Conservation (phyloP, 2,113 vertebrate genomes). For the Cyprinodon variegatus region DNA sequence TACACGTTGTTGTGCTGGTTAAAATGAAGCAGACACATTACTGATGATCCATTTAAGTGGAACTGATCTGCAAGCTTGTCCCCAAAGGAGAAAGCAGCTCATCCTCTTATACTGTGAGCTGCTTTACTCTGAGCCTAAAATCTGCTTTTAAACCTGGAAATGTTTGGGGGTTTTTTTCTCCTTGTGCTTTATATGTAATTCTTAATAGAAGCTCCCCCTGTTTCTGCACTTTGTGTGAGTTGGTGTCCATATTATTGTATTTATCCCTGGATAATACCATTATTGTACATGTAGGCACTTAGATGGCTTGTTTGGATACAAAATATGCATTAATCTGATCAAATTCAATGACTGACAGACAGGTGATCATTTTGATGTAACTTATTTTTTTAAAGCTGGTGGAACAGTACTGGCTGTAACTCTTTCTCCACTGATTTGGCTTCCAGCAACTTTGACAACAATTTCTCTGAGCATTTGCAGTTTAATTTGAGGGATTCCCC, state of each 20-base stretch:
- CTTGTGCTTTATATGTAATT: background rate
- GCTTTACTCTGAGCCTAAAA: conserved; percentile 5
- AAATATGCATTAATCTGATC: background rate
- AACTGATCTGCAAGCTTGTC: conserved; percentile 41
- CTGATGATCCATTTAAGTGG: conserved; percentile 57
- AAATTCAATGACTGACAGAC: no score
- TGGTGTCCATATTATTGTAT: background rate
- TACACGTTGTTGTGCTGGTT: conserved; percentile 3
- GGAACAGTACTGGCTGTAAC: background rate
- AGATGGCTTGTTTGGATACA: background rate
- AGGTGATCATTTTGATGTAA: no score
- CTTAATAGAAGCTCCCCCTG: background rate
- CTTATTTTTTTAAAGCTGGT: background rate
- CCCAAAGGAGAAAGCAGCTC: conserved; percentile 14
- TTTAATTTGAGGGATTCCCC: no score
- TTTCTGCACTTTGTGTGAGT: background rate
- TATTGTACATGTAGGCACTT: background rate
- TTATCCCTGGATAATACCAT: background rate
- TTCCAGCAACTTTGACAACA: background rate
- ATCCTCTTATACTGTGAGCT: conserved; percentile 12
- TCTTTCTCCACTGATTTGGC: background rate
- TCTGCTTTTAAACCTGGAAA: background rate
- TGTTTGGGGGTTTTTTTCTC: background rate
- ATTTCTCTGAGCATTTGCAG: no score
- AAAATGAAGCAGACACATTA: conserved; percentile 37